Evolutionary conservation across 2,888 invertebrate species (phyloP).

Genomic region (Blomia tropicalis): DNA sequence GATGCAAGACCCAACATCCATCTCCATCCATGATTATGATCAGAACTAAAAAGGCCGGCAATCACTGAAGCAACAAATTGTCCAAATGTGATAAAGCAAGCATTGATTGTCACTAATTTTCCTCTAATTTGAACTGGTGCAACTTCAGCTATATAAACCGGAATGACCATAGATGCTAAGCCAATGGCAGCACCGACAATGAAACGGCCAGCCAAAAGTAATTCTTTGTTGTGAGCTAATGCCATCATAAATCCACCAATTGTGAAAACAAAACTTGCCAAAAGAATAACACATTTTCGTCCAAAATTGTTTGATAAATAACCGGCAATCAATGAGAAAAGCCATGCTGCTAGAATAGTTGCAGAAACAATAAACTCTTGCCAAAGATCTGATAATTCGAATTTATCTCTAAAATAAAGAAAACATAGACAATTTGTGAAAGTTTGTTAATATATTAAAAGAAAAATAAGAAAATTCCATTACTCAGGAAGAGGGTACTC

Average conservation of each 20-base stretch:
- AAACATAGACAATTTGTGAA: background rate
- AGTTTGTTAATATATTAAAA: background rate
- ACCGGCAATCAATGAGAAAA: constrained; percentile 39
- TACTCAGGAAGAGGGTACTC: background rate
- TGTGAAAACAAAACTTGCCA: constrained; percentile 40
- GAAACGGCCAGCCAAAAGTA: constrained; percentile 38
- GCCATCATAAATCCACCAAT: constrained; percentile 40
- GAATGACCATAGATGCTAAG: constrained; percentile 41
- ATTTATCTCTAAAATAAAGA: constrained; percentile 34
- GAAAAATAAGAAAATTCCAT: background rate
- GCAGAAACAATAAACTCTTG: constrained; percentile 39
- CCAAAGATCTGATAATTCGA: constrained; percentile 37
- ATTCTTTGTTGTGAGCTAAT: constrained; percentile 34
- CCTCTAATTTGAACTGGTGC: constrained; percentile 41
- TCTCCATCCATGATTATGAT: constrained; percentile 41
- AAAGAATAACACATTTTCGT: constrained; percentile 40
- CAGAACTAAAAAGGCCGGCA: constrained; percentile 41
- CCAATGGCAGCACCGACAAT: constrained; percentile 41
- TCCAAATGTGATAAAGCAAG: constrained; percentile 41
- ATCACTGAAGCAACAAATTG: constrained; percentile 40
- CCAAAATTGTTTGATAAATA: constrained; percentile 40
- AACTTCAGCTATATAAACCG: constrained; percentile 44
- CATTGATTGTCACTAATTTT: constrained; percentile 40
- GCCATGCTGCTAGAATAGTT: constrained; percentile 39
- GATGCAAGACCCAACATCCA: constrained; percentile 39